These are phyloP conservation scores for Camelus bactrianus DNA, from an alignment of 2,113 vertebrate genomes.

Conservation along the genomic window DNA sequence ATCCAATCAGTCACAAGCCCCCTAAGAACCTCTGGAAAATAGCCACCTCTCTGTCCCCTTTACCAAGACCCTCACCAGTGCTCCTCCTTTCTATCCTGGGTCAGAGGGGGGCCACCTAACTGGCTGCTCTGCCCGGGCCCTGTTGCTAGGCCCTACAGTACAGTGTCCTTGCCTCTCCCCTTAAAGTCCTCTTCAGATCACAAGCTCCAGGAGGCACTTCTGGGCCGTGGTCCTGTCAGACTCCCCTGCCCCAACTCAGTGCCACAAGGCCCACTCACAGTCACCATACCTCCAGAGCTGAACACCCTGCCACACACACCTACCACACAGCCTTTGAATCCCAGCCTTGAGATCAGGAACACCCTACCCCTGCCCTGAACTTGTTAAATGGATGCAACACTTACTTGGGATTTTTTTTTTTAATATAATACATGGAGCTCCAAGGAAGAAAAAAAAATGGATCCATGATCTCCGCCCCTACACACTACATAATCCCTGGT, in stretches of 20 bases:
- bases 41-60: neutral
- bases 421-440: neutral
- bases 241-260: neutral
- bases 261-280: neutral
- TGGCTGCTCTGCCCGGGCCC: neutral
- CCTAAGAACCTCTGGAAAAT: neutral
- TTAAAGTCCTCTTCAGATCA: neutral
- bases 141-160: neutral
- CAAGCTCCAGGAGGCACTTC: neutral
- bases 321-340: neutral
- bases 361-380: neutral
- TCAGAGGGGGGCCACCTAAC: neutral
- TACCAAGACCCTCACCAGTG: neutral
- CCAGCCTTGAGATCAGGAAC: neutral
- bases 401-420: neutral
- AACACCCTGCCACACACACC: neutral
- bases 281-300: neutral
- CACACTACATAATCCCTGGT: neutral
- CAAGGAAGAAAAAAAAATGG: constrained; percentile 25
- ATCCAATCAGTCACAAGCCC: neutral
- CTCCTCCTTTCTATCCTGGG: neutral
- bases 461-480: neutral
- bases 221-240: neutral
- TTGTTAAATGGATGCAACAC: neutral
- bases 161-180: neutral